Conservation (phyloP, 1,140 invertebrate genomes). For the Drosophila ogumai region DNA sequence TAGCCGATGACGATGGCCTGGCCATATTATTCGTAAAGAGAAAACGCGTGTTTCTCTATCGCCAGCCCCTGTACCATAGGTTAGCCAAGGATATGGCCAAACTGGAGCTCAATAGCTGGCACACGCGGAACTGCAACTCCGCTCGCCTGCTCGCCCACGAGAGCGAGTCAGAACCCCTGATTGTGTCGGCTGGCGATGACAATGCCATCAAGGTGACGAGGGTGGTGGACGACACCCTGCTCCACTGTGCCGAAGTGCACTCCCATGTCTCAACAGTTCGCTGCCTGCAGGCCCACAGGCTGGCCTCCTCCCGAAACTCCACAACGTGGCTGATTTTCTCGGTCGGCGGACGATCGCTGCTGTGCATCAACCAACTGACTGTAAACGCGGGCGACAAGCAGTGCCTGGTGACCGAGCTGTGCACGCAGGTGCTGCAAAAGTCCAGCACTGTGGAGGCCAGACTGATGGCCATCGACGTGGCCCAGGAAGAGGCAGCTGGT, state of each 20-base stretch:
- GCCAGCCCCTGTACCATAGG: conserved; percentile 26
- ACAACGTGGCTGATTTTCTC: conserved; percentile 68
- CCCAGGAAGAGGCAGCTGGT: background rate
- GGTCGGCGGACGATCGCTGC: conserved; percentile 73
- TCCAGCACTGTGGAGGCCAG: conserved; percentile 63
- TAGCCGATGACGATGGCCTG: conserved; percentile 33
- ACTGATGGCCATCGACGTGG: conserved; percentile 66
- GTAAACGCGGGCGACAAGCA: conserved; percentile 5
- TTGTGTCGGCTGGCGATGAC: conserved; percentile 79
- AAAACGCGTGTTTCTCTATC: conserved; percentile 57
- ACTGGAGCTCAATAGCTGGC: conserved; percentile 58
- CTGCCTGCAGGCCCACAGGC: conserved; percentile 21
- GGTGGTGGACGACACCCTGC: conserved; percentile 6
- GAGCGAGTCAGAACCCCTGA: background rate
- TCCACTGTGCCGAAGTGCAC: conserved; percentile 56
- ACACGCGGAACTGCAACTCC: conserved; percentile 65
- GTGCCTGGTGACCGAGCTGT: conserved; percentile 45
- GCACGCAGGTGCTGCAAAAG: conserved; percentile 52
- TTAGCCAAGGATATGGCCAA: background rate
- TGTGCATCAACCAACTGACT: conserved; percentile 69
- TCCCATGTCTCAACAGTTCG: conserved; percentile 75
- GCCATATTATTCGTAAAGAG: conserved; percentile 64
- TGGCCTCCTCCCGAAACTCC: background rate
- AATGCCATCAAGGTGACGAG: conserved; percentile 72
- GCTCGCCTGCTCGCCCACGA: conserved; percentile 29